Percentiles rank a stretch among this genome's conserved stretches.
phyloP scores from a whole-genome alignment of 2,113 vertebrate species.

The Physeter macrocephalus region DNA sequence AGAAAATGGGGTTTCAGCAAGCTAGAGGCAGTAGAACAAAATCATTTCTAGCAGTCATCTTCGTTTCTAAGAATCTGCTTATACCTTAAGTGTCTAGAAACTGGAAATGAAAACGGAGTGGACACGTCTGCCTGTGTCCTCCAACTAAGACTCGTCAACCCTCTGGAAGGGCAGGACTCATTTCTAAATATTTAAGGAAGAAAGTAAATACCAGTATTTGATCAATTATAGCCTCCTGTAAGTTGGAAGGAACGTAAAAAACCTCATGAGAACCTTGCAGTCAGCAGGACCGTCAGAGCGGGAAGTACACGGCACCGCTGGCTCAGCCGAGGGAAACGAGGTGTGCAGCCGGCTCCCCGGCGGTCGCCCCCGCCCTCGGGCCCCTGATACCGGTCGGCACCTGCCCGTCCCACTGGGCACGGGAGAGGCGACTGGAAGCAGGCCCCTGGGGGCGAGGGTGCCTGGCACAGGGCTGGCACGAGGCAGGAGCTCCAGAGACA shows the following conservation, averaged over 20 bases:
- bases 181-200: not conserved
- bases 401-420: accelerated
- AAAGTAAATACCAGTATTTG: not conserved
- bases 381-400: accelerated
- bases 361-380: not conserved
- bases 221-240: not conserved
- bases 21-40: accelerated
- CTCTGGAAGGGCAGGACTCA: not conserved
- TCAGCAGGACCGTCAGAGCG: accelerated
- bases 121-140: accelerated
- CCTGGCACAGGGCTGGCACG: not conserved
- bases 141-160: not conserved
- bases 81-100: no score
- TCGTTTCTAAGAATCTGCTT: not conserved
- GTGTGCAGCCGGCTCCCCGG: accelerated
- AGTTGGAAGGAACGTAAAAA: not conserved
- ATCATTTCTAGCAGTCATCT: not conserved
- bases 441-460: not conserved
- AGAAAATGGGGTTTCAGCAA: accelerated
- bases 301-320: accelerated
- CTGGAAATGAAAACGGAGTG: not conserved
- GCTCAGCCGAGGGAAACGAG: not conserved
- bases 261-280: not conserved
- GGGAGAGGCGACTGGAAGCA: accelerated
- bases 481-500: not conserved